A percentile compares a stretch with the other conserved stretches of the same genome.
Evolutionary conservation across 2,888 invertebrate species (phyloP).

Genomic region (Euplexia lucipara): DNA sequence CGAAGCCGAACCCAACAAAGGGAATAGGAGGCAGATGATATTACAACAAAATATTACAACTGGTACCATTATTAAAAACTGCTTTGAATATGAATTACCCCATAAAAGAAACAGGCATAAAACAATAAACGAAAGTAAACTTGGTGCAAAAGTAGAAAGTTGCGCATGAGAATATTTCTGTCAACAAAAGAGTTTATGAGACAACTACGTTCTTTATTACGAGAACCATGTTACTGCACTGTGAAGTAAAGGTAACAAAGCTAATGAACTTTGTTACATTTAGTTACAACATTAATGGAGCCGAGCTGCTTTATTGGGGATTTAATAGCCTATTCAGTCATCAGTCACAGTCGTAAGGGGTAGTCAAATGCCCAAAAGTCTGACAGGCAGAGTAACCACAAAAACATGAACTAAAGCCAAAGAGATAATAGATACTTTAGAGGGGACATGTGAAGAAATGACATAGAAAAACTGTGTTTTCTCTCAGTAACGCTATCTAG

Average conservation of each 20-base stretch:
- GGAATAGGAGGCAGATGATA: not conserved
- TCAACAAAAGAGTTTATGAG: constrained; percentile 54
- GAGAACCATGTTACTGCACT: constrained; percentile 29
- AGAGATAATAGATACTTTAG: too few relatives aligned
- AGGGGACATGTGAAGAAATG: too few relatives aligned
- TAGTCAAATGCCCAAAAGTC: too few relatives aligned
- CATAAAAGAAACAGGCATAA: constrained; percentile 30
- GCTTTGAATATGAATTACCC: constrained; percentile 10
- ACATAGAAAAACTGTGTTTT: too few relatives aligned
- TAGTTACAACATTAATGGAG: constrained; percentile 2
- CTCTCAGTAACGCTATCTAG: too few relatives aligned
- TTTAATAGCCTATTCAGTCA: too few relatives aligned
- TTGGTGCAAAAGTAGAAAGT: constrained; percentile 48
- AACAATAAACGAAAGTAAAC: constrained; percentile 58
- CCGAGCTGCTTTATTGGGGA: not conserved
- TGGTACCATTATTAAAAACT: constrained; percentile 1
- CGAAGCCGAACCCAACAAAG: too few relatives aligned
- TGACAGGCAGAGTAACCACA: too few relatives aligned
- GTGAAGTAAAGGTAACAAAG: constrained; percentile 10
- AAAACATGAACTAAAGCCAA: too few relatives aligned
- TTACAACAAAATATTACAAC: not conserved
- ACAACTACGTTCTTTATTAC: constrained; percentile 28
- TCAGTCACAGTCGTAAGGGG: too few relatives aligned
- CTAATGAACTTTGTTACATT: constrained; percentile 13
- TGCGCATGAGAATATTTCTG: constrained; percentile 52